Conservation (phyloP, 1,140 invertebrate genomes). For the Planococcus citri region DNA sequence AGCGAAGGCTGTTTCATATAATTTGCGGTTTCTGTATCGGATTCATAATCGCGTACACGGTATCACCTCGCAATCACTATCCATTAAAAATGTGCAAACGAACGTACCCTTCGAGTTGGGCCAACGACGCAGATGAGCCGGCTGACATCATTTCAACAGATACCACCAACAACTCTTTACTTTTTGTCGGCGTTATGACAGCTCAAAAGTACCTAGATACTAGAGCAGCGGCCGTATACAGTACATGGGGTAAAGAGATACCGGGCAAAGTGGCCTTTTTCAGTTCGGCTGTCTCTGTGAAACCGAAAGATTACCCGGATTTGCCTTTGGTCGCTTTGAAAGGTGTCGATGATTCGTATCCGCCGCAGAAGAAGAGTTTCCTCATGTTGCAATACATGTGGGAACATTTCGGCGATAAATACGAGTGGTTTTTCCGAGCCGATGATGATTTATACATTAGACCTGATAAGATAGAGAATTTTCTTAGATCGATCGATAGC, state of each 20-base stretch:
- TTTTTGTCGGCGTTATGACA: constrained; percentile 93
- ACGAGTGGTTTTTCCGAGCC: constrained; percentile 94
- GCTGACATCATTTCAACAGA: neutral
- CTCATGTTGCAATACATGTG: constrained; percentile 98
- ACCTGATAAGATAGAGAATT: constrained; percentile 67
- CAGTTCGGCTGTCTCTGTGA: constrained; percentile 63
- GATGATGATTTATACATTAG: constrained; percentile 96
- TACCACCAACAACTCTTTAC: constrained; percentile 33
- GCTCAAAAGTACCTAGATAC: constrained; percentile 77
- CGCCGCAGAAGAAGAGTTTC: constrained; percentile 97
- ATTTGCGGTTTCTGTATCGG: neutral
- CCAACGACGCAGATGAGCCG: neutral
- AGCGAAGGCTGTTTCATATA: constrained; percentile 2
- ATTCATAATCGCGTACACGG: neutral
- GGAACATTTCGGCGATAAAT: constrained; percentile 80
- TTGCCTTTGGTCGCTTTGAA: constrained; percentile 49
- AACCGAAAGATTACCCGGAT: constrained; percentile 36
- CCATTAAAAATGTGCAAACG: neutral
- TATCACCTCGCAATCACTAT: neutral
- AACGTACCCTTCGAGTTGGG: neutral
- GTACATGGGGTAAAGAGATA: constrained; percentile 79
- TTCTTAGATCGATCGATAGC: constrained; percentile 84
- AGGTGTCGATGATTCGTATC: constrained; percentile 88
- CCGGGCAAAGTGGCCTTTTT: constrained; percentile 83
- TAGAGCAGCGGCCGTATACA: constrained; percentile 73